Percentiles rank a stretch among this genome's conserved stretches.
These are phyloP conservation scores for Porites divaricata DNA, from an alignment of 92 coral and sea anemone species.

Conservation along the genomic window DNA sequence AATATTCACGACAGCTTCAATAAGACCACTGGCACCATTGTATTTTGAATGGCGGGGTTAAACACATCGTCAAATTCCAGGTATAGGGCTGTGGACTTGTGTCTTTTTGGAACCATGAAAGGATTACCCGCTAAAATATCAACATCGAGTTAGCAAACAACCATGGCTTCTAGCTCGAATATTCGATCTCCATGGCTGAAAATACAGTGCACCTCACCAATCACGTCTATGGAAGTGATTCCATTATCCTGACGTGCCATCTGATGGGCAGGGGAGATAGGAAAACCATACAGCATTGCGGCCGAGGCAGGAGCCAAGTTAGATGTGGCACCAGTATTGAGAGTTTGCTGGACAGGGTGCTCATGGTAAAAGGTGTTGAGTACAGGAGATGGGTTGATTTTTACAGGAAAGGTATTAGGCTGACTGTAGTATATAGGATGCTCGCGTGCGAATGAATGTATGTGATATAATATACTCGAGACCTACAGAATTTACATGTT, in stretches of 20 bases:
- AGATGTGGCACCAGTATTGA: constrained; percentile 56
- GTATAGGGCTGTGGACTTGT: constrained; percentile 44
- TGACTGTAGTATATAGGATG: no score
- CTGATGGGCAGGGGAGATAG: constrained; percentile 1
- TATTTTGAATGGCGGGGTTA: constrained; percentile 61
- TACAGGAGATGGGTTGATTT: background rate
- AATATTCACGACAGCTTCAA: constrained; percentile 52
- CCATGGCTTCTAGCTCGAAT: constrained; percentile 54
- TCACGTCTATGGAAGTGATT: constrained; percentile 50
- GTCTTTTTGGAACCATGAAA: constrained; percentile 45
- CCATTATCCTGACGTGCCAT: constrained; percentile 8
- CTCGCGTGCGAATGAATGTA: no score
- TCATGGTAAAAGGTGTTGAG: background rate
- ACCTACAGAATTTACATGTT: no score
- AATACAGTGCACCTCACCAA: constrained; percentile 63
- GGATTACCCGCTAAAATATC: constrained; percentile 52
- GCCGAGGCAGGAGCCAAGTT: constrained; percentile 42
- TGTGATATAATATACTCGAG: no score
- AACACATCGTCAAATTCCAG: constrained; percentile 57
- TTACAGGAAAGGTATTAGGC: background rate
- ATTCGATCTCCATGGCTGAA: constrained; percentile 31
- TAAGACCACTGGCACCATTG: constrained; percentile 62
- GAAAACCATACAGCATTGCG: constrained; percentile 47
- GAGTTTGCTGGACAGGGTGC: constrained; percentile 55
- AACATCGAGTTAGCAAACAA: constrained; percentile 42